A percentile compares a stretch with the other conserved stretches of the same genome.
These are phyloP conservation scores for Ryuthela nishihirai DNA, from an alignment of 2,888 invertebrate genomes.

Conservation along the genomic window DNA sequence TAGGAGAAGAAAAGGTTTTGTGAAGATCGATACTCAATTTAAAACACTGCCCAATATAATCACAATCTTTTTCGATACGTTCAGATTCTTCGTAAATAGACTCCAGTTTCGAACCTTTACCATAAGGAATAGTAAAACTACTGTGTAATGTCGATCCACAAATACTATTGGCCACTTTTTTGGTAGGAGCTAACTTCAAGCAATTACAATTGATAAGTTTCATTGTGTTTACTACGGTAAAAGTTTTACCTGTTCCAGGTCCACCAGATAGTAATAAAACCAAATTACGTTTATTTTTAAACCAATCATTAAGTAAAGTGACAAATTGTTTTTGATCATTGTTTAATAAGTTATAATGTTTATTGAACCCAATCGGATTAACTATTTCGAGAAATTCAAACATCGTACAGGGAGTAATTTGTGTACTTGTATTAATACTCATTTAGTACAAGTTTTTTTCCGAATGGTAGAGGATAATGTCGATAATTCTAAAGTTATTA, in stretches of 20 bases:
- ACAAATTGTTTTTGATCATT: slow-evolving; percentile 1
- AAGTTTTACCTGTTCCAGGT: slow-evolving; percentile 10
- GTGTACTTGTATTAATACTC: not conserved
- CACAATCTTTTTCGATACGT: not conserved
- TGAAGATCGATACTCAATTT: not conserved
- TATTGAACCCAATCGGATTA: slow-evolving; percentile 10
- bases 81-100: not conserved
- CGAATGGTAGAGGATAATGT: too few relatives aligned
- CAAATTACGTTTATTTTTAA: not conserved
- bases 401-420: not conserved
- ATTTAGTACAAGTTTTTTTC: too few relatives aligned
- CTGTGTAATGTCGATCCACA: slow-evolving; percentile 3
- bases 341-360: slow-evolving; percentile 5
- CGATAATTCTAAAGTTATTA: too few relatives aligned
- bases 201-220: not conserved
- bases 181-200: slow-evolving; percentile 8
- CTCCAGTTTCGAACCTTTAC: not conserved
- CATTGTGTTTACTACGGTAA: not conserved
- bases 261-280: not conserved
- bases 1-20: not conserved
- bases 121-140: not conserved
- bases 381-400: slow-evolving; percentile 6
- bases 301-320: slow-evolving; percentile 3
- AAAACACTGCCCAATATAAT: not conserved
- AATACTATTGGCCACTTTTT: not conserved